These are phyloP conservation scores for Drosophila diplacantha DNA, from an alignment of 2,888 invertebrate genomes.

Conservation along the genomic window DNA sequence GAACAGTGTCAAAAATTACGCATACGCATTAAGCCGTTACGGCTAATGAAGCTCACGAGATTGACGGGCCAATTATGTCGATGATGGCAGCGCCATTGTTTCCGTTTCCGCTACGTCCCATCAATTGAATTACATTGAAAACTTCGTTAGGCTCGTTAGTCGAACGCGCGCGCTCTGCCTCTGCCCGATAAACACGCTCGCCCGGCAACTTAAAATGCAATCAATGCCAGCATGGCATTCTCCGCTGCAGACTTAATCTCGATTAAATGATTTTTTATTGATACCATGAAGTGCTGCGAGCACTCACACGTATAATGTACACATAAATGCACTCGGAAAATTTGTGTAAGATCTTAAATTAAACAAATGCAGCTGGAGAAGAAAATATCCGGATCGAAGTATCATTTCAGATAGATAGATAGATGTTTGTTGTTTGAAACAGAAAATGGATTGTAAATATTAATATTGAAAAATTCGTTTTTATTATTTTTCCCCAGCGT, in stretches of 20 bases:
- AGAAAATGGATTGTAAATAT: too few relatives aligned
- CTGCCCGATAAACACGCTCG: slow-evolving; percentile 48
- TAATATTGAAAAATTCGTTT: background rate
- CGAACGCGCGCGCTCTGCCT: slow-evolving; percentile 5
- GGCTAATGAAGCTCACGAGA: slow-evolving; percentile 52
- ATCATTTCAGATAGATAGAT: too few relatives aligned
- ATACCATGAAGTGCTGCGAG: slow-evolving; percentile 8
- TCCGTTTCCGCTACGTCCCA: slow-evolving; percentile 18
- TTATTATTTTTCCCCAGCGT: background rate
- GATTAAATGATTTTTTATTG: slow-evolving; percentile 33
- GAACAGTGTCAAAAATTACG: slow-evolving; percentile 48
- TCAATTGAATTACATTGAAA: slow-evolving; percentile 64
- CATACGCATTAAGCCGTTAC: slow-evolving; percentile 55
- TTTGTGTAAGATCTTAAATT: background rate
- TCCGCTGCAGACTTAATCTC: slow-evolving; percentile 10
- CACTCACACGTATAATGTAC: background rate
- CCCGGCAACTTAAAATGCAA: slow-evolving; percentile 64
- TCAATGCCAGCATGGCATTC: slow-evolving; percentile 43
- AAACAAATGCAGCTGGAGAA: background rate
- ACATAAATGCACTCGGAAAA: slow-evolving; percentile 2
- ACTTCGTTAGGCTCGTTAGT: slow-evolving; percentile 60
- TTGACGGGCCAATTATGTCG: slow-evolving; percentile 43
- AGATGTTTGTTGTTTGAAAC: accelerated
- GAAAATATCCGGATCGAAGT: too few relatives aligned
- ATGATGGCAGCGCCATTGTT: slow-evolving; percentile 45